Evolutionary conservation across 2,888 invertebrate species (phyloP), one percentile per base, ranked within the genome.

Genomic region (Chesias legatella): DNA sequence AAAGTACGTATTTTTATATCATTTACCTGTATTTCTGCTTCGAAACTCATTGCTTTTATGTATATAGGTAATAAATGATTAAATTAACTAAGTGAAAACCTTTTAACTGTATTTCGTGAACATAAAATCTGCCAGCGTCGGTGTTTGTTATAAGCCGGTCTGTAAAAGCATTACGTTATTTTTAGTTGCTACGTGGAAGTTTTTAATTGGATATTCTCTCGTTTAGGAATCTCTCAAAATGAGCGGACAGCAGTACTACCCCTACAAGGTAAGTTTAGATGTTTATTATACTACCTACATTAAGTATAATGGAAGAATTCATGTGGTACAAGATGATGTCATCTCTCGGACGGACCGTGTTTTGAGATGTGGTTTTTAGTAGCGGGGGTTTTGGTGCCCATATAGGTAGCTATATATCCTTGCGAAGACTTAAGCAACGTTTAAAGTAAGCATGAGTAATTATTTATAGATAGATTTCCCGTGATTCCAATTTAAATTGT

Each of bases 161-260:
- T 38, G 45, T n/a, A n/a, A n/a, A 60, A 60, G 61, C 67, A 57
- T 65, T 65, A 67, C 29, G 25, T 69, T 84, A 82, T 81, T 80
- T 82, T 75, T 81, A 81, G 74, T 36, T 24, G 9, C 22, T 45
- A 44, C 39, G 54, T 62, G 61, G 63, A 60, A 58, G 47, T 54
- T 58, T 70, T 58, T 65, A 66, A 47, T 57, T 61, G 61, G 54
- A 44, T 34, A 58, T 64, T 71, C 64, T 66, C 40, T 22, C 9
- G 71, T 74, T 74, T 78, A 82, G 81, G 70, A 78, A 73, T 64
- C 63, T 62, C 61, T 72, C 84, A 91, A 80, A 73, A 93, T 93
- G 93, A 92, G 92, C 81, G 92, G 93, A 75, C 93, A 94, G 68
- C 94, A 94, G 84, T 95, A 94, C 84, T 95, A 94, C 84, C 94